Percentiles rank a stretch among this genome's conserved stretches.
These are phyloP conservation scores for Dendroctonus valens DNA, from an alignment of 1,140 invertebrate species.

Conservation along the genomic window DNA sequence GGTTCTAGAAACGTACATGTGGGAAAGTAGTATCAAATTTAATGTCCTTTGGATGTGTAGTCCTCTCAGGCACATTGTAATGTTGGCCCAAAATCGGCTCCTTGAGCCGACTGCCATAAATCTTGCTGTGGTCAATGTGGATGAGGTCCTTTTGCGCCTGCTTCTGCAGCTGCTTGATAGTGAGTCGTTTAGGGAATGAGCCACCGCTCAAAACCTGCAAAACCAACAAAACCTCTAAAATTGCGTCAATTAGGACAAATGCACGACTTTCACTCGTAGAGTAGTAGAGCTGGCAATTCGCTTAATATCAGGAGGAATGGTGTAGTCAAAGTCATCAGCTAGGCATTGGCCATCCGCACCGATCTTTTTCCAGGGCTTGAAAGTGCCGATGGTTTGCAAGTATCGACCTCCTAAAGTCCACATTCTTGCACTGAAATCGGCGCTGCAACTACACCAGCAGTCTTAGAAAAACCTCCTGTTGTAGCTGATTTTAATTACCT, in stretches of 20 bases:
- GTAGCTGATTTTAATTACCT: slow-evolving; percentile 51
- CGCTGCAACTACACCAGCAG: slow-evolving; percentile 58
- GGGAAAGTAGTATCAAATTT: slow-evolving; percentile 46
- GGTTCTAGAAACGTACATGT: slow-evolving; percentile 39
- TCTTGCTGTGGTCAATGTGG: slow-evolving; percentile 40
- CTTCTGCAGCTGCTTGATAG: slow-evolving; percentile 44
- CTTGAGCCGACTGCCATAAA: slow-evolving; percentile 47
- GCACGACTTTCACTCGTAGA: slow-evolving; percentile 53
- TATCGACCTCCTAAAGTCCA: slow-evolving; percentile 69
- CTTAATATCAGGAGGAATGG: slow-evolving; percentile 63
- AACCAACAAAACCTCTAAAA: background rate
- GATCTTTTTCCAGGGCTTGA: slow-evolving; percentile 57
- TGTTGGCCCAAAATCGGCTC: slow-evolving; percentile 47
- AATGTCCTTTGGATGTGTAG: slow-evolving; percentile 41
- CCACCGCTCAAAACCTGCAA: slow-evolving; percentile 46
- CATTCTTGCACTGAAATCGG: slow-evolving; percentile 67
- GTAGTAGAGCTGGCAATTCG: slow-evolving; percentile 66
- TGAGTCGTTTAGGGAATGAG: slow-evolving; percentile 38
- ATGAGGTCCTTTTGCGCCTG: slow-evolving; percentile 39
- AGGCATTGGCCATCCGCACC: slow-evolving; percentile 43
- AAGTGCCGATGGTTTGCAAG: slow-evolving; percentile 66
- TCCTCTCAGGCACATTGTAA: slow-evolving; percentile 42
- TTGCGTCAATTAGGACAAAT: background rate
- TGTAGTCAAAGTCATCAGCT: slow-evolving; percentile 45
- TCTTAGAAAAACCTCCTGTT: background rate